Evolutionary conservation across 2,113 vertebrate genomes (phyloP).

Genomic region (Bubo scandiacus): DNA sequence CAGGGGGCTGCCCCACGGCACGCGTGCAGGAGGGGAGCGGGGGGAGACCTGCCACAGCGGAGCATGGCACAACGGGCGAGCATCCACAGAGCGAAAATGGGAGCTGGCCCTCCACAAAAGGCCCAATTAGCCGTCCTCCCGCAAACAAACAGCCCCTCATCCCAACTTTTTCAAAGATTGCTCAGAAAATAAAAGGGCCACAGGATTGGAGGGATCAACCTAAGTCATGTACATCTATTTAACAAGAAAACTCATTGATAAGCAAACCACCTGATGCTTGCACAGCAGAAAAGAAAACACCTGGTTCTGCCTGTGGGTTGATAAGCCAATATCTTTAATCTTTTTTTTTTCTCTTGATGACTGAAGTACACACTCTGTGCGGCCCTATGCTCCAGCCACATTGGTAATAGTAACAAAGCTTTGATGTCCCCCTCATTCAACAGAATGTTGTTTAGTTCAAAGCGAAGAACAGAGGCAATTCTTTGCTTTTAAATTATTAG

Average conservation of each 20-base stretch:
- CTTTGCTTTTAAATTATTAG: conserved; percentile 92
- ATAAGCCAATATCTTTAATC: conserved; percentile 76
- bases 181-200: conserved; percentile 30
- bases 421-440: conserved; percentile 86
- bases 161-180: not conserved
- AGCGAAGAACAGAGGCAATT: conserved; percentile 83
- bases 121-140: not conserved
- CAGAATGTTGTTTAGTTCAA: conserved; percentile 90
- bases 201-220: conserved; percentile 16
- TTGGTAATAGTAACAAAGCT: conserved; percentile 80
- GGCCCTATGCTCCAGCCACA: conserved; percentile 76
- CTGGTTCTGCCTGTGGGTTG: conserved; percentile 70
- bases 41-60: not conserved
- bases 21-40: not conserved
- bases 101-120: not conserved
- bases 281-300: conserved; percentile 68
- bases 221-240: conserved; percentile 51
- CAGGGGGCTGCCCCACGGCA: not conserved
- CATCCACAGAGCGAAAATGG: accelerated
- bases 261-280: conserved; percentile 69
- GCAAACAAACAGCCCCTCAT: conserved; percentile 19
- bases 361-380: conserved; percentile 76
- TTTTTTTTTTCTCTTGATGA: conserved; percentile 62
- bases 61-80: not conserved
- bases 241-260: conserved; percentile 64